phyloP scores from a whole-genome alignment of 1,140 invertebrate species.

The Euglossa dilemma region DNA sequence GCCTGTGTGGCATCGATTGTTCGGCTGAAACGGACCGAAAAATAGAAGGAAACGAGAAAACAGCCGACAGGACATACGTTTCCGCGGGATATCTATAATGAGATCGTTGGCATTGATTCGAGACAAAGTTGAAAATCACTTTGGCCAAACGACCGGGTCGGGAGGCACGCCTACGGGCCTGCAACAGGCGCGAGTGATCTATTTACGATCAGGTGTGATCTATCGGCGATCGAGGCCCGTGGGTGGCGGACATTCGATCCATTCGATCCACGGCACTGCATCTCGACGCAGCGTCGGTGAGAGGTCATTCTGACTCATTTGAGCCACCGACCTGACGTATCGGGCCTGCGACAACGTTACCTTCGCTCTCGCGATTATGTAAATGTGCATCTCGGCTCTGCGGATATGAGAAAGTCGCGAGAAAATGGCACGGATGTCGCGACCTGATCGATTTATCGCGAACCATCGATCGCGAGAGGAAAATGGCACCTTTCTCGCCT shows the following conservation, averaged over 20 bases:
- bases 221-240: constrained; percentile 64
- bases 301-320: constrained; percentile 69
- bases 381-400: constrained; percentile 45
- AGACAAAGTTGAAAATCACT: constrained; percentile 54
- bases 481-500: not conserved
- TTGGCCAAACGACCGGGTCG: constrained; percentile 1
- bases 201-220: constrained; percentile 65
- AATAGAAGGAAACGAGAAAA: not conserved
- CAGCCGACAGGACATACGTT: not conserved
- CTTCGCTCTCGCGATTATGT: constrained; percentile 28
- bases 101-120: constrained; percentile 51
- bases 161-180: constrained; percentile 20
- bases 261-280: constrained; percentile 54
- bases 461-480: too few species aligned
- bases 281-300: constrained; percentile 21
- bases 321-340: constrained; percentile 47
- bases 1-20: not conserved
- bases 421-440: too few species aligned
- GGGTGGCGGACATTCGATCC: constrained; percentile 65
- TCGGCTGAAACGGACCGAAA: not conserved
- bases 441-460: not conserved
- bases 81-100: constrained; percentile 28
- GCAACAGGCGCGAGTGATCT: constrained; percentile 50
- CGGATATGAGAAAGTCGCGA: not conserved
- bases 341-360: constrained; percentile 23